Conservation (phyloP, 2,888 invertebrate species). For the Spilarctia lutea region DNA sequence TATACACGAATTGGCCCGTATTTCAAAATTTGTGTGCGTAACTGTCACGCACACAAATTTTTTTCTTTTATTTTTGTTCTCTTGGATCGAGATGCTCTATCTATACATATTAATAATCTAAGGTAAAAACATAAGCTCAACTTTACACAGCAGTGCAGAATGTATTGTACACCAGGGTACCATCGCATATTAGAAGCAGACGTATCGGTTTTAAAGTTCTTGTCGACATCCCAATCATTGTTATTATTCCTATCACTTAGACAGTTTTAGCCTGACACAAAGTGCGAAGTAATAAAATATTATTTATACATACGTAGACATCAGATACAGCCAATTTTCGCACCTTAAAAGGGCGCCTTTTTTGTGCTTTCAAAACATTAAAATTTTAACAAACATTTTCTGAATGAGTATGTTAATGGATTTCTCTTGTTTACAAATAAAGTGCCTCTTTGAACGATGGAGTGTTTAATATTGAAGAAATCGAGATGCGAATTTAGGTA, state of each 20-base stretch:
- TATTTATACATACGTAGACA: neutral
- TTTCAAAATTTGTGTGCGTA: too few relatives aligned
- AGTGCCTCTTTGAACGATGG: neutral
- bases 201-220: neutral
- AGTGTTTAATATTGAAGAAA: neutral
- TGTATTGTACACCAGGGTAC: neutral
- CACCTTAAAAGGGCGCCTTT: neutral
- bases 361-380: neutral
- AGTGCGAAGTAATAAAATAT: neutral
- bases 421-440: neutral
- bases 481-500: neutral
- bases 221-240: neutral
- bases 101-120: too few relatives aligned
- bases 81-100: too few relatives aligned
- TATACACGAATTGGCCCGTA: neutral
- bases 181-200: neutral
- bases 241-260: neutral
- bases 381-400: neutral
- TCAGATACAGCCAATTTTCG: neutral
- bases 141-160: neutral
- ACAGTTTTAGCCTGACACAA: neutral
- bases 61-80: too few relatives aligned
- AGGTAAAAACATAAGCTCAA: neutral
- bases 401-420: constrained; percentile 3
- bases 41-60: too few relatives aligned